Base-by-base conservation (phyloP, 2,888 invertebrate species). In the Falcaria lacertinaria region DNA sequence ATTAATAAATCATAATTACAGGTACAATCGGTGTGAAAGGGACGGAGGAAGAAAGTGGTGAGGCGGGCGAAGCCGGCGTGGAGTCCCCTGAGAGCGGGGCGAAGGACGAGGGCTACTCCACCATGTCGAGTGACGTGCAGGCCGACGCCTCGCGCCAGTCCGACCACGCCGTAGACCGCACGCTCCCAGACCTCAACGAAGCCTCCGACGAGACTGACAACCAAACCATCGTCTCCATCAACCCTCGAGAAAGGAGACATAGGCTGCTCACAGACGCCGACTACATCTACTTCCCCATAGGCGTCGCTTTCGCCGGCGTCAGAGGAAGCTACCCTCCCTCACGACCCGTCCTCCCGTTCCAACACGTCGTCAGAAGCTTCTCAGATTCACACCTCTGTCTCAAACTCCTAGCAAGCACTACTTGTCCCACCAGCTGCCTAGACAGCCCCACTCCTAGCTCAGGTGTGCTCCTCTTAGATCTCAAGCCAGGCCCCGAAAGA, bases 91-190 rank as follows among this genome's bases (percentile, higher is more conserved):
- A 94, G 64, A 94, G 94, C 60, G 94, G 94, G 34, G 94, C 94
- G 55, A 91, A 94, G 57, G 95, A 95, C 84, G 95, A 95, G 73
- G 95, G 95, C 14, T 95, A 95, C 78, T 95, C 95, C 47, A 95
- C 95, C 3, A 95, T 95, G 95, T 95, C 95, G 8, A 94, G 94
- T 50, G 95, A 95, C 69, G 94, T 94, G 0, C 94, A 95, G 74
- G 93, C 93, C 0, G 94, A 94, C 62, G 92, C 93, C 1, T 92
- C 92, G 0, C 64, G 90, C 15, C 91, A 91, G 35, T 92, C 91
- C 46, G 91, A 91, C 61, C 85, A 91, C 50, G 88, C 86, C 1
- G 84, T 81, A 0, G 86, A 91, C 51, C 74, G 92, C 45, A 92
- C 91, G 6, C 74, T 94, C 6, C 94, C 94, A 51, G 94, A 94